phyloP scores from a whole-genome alignment of 2,888 invertebrate species.

The Cloeon dipterum region DNA sequence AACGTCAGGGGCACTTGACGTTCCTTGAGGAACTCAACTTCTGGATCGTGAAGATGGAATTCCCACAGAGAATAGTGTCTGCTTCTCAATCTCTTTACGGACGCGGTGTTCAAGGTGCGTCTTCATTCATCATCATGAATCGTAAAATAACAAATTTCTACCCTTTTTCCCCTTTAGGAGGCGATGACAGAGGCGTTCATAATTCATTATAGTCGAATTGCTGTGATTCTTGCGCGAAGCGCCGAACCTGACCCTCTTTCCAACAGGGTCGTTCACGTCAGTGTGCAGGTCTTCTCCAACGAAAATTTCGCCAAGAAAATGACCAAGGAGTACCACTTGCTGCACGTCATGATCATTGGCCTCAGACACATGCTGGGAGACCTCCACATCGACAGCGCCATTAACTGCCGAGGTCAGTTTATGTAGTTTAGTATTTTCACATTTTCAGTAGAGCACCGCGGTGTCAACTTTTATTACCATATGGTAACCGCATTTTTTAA shows the following conservation, averaged over 20 bases:
- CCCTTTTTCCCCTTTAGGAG: too few relatives aligned
- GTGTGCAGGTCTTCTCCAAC: constrained; percentile 87
- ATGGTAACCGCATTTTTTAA: too few relatives aligned
- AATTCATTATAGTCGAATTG: constrained; percentile 86
- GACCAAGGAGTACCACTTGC: constrained; percentile 69
- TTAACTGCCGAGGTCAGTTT: too few relatives aligned
- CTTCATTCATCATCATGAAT: too few relatives aligned
- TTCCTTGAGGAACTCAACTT: constrained; percentile 89
- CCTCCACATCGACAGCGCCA: constrained; percentile 64
- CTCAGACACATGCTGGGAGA: constrained; percentile 83
- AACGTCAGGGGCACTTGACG: constrained; percentile 62
- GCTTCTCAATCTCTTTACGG: constrained; percentile 82
- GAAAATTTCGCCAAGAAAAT: constrained; percentile 74
- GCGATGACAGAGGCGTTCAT: constrained; percentile 86
- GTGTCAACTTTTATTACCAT: too few relatives aligned
- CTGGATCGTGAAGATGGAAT: constrained; percentile 94
- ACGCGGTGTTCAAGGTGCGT: constrained; percentile 76
- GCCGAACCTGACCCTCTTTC: constrained; percentile 76
- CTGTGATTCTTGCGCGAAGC: constrained; percentile 68
- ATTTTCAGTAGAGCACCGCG: too few relatives aligned
- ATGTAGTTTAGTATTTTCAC: constrained; percentile 2
- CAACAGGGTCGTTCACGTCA: constrained; percentile 92
- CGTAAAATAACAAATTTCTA: too few relatives aligned
- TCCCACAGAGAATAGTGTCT: constrained; percentile 93
- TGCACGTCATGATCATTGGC: constrained; percentile 83